Percentiles rank a stretch among this genome's conserved stretches.
Evolutionary conservation across 37 sponge, comb jelly and placozoan genomes (phyloP).

Genomic region (Theonella swinhoei): DNA sequence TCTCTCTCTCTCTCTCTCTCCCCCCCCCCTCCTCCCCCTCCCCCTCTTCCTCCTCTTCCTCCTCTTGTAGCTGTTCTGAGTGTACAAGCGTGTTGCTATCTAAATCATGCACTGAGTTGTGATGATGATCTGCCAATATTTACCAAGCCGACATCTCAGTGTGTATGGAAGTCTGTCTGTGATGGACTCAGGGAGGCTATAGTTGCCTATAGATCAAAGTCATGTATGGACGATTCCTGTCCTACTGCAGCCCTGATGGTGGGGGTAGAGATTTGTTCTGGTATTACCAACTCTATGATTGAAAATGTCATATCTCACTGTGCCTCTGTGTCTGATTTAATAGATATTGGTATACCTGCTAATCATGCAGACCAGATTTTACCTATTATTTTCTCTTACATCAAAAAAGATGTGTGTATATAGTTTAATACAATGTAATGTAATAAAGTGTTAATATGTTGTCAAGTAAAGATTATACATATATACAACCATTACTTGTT

Average conservation of each 20-base stretch:
- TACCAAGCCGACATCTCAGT: background rate
- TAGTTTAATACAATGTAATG: background rate
- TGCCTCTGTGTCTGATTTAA: background rate
- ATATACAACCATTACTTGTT: background rate
- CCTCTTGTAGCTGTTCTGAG: too few species aligned
- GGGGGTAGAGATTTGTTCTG: conserved; percentile 12
- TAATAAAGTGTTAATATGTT: background rate
- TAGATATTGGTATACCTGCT: conserved; percentile 1
- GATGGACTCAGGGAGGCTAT: background rate
- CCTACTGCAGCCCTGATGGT: conserved; percentile 11
- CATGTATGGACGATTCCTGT: background rate
- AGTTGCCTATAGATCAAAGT: background rate
- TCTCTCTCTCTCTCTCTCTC: background rate
- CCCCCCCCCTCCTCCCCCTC: too few species aligned
- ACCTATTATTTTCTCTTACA: background rate
- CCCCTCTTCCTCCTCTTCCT: too few species aligned
- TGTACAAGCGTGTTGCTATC: background rate
- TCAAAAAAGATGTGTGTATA: background rate
- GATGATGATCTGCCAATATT: conserved; percentile 27
- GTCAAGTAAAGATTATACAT: background rate
- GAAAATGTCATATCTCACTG: background rate
- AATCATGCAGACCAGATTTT: background rate
- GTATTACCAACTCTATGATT: background rate
- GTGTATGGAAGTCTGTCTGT: background rate
- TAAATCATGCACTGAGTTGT: conserved; percentile 24